These are phyloP conservation scores for Holcopasites calliopsidis DNA, from an alignment of 1,140 invertebrate genomes.

Conservation along the genomic window DNA sequence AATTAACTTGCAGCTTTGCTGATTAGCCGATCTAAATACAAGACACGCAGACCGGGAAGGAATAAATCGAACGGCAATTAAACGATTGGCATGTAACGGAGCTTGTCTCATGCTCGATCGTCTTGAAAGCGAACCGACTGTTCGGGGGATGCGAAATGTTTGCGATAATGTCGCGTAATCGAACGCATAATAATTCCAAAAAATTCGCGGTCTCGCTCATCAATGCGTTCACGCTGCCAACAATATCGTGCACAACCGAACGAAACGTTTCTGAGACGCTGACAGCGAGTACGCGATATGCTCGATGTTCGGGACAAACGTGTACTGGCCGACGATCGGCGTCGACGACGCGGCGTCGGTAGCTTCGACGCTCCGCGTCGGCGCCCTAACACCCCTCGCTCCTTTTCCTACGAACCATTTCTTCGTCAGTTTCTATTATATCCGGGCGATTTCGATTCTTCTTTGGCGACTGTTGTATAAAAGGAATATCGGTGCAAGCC, in stretches of 20 bases:
- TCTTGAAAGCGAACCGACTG: background rate
- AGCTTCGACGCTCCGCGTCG: constrained; percentile 56
- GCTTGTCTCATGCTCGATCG: background rate
- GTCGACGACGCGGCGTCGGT: constrained; percentile 42
- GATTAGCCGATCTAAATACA: background rate
- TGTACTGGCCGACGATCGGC: constrained; percentile 50
- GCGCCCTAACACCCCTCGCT: constrained; percentile 43
- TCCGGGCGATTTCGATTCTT: background rate
- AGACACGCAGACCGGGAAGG: background rate
- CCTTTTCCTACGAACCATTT: constrained; percentile 3
- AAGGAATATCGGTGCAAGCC: background rate
- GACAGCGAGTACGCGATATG: constrained; percentile 45
- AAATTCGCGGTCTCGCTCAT: background rate
- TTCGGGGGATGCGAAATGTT: background rate
- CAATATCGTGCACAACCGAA: constrained; percentile 41
- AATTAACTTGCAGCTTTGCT: background rate
- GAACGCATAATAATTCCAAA: constrained; percentile 43
- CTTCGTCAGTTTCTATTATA: background rate
- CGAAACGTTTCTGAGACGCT: background rate
- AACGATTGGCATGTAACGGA: background rate
- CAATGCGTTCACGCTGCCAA: constrained; percentile 38
- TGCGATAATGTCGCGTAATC: constrained; percentile 19
- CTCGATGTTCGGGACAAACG: constrained; percentile 54
- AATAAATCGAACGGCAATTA: too few relatives aligned
- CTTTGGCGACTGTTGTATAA: background rate